phyloP scores from a whole-genome alignment of 1,140 invertebrate species.

The Drosophila rhopaloa region DNA sequence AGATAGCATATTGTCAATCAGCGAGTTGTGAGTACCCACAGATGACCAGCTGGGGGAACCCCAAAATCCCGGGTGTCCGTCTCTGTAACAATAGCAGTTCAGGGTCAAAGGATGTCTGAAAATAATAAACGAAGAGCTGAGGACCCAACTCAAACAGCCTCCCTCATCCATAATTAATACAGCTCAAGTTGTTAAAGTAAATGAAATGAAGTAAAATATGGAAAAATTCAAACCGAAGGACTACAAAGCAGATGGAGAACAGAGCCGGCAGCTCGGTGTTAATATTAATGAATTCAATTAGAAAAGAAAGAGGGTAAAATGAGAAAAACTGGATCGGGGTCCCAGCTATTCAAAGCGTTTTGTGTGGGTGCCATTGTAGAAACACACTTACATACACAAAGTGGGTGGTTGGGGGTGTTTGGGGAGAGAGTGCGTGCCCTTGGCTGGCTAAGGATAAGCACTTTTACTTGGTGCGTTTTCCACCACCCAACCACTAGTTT shows the following conservation, averaged over 20 bases:
- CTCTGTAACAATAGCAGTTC: constrained; percentile 7
- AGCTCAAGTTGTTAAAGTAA: constrained; percentile 33
- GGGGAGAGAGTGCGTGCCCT: constrained; percentile 53
- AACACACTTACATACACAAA: constrained; percentile 3
- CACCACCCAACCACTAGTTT: constrained; percentile 13
- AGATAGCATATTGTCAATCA: constrained; percentile 52
- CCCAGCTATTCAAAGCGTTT: constrained; percentile 10
- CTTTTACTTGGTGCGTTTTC: constrained; percentile 51
- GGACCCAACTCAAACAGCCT: constrained; percentile 22
- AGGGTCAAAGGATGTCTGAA: constrained; percentile 50
- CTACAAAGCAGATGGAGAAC: constrained; percentile 4
- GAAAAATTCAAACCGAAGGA: constrained; percentile 19
- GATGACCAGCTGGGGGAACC: constrained; percentile 1
- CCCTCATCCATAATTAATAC: constrained; percentile 30
- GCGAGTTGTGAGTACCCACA: constrained; percentile 20
- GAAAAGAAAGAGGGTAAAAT: constrained; percentile 16
- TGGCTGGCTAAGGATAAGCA: constrained; percentile 57
- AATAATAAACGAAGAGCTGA: constrained; percentile 8
- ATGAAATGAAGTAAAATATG: constrained; percentile 30
- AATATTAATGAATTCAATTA: constrained; percentile 69
- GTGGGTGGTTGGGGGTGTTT: constrained; percentile 1
- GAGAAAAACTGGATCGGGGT: constrained; percentile 9
- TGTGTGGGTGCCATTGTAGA: constrained; percentile 22
- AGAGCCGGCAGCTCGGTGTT: constrained; percentile 16
- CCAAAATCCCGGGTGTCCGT: constrained; percentile 7